Evolutionary conservation across 1,140 invertebrate genomes (phyloP).

Genomic region (Drosophila watanabei): DNA sequence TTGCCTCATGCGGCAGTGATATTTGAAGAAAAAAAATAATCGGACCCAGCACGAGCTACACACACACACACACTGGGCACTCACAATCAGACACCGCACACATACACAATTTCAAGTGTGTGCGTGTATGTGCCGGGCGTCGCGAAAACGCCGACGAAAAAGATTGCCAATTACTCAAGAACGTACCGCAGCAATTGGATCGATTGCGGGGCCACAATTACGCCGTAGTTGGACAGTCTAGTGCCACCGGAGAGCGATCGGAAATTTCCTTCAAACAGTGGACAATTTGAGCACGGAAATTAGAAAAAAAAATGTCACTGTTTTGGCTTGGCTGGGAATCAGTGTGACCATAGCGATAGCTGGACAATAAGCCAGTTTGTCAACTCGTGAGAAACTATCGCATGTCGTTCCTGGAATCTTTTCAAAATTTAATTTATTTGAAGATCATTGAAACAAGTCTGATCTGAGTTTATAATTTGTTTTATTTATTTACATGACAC

Average conservation of each 20-base stretch:
- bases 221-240: not conserved
- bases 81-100: slow-evolving; percentile 25
- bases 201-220: slow-evolving; percentile 33
- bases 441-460: not conserved
- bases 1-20: slow-evolving; percentile 37
- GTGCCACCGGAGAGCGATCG: not conserved
- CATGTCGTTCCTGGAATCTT: not conserved
- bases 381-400: slow-evolving; percentile 6
- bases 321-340: slow-evolving; percentile 65
- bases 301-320: slow-evolving; percentile 58
- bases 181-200: slow-evolving; percentile 29
- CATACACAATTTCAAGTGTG: slow-evolving; percentile 20
- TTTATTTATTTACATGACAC: slow-evolving; percentile 68
- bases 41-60: slow-evolving; percentile 60
- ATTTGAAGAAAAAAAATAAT: slow-evolving; percentile 31
- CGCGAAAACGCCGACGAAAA: slow-evolving; percentile 71
- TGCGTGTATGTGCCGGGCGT: slow-evolving; percentile 66
- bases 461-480: slow-evolving; percentile 7
- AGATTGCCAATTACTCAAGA: not conserved
- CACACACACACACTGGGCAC: slow-evolving; percentile 34
- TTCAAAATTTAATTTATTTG: not conserved
- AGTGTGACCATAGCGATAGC: slow-evolving; percentile 3
- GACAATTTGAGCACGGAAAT: slow-evolving; percentile 4
- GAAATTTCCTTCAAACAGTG: not conserved
- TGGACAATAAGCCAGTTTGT: not conserved